Percentiles rank a stretch among this genome's conserved stretches.
Evolutionary conservation across 92 coral and sea anemone species (phyloP).

Genomic region (Hydrozoanthus gracilis): DNA sequence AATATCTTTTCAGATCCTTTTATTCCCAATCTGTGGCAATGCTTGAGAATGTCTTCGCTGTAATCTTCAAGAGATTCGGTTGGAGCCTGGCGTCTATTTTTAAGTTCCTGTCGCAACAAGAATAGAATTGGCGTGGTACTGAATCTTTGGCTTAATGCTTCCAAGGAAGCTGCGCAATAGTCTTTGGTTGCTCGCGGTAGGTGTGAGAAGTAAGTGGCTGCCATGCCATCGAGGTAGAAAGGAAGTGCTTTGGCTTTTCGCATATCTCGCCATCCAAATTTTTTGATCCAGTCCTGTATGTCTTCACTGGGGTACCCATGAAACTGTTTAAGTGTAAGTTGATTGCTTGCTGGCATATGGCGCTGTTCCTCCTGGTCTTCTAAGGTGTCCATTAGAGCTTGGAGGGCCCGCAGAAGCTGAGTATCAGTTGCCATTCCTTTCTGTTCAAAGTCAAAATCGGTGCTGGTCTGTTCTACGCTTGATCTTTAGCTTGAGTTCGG

Average conservation of each 20-base stretch:
- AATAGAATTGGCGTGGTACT: background rate
- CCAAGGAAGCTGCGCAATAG: background rate
- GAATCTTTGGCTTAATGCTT: background rate
- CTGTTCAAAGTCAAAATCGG: background rate
- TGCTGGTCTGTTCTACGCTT: background rate
- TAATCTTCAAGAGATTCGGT: background rate
- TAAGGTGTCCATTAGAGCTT: background rate
- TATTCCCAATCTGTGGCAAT: slow-evolving; percentile 1
- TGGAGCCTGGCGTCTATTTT: background rate
- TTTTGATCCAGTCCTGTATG: slow-evolving; percentile 2
- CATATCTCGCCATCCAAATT: background rate
- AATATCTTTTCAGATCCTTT: background rate
- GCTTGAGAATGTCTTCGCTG: background rate
- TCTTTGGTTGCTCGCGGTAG: background rate
- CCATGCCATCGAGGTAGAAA: background rate
- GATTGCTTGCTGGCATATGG: background rate
- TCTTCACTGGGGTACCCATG: background rate
- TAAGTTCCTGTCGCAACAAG: background rate
- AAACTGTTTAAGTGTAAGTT: background rate
- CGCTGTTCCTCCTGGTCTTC: background rate
- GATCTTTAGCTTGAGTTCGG: too few relatives aligned
- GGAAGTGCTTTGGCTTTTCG: slow-evolving; percentile 11
- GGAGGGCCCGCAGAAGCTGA: background rate
- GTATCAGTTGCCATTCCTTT: background rate
- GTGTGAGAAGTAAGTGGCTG: background rate